phyloP scores from a whole-genome alignment of 2,113 vertebrate genomes.

The Solenodon paradoxus region DNA sequence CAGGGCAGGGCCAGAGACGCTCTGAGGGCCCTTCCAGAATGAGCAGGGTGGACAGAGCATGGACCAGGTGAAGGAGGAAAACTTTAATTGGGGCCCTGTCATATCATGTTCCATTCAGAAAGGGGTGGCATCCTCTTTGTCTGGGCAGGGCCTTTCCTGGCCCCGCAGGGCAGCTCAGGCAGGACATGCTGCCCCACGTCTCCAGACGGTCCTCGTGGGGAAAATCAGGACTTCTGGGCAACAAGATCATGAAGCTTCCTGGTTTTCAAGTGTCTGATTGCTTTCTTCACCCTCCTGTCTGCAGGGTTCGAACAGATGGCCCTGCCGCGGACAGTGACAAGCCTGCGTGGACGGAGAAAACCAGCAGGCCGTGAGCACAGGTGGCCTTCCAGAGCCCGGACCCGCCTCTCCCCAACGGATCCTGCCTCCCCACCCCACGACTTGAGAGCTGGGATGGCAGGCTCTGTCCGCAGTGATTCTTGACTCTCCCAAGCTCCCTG shows the following conservation, averaged over 20 bases:
- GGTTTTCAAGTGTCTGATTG: not conserved
- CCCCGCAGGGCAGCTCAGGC: too few relatives aligned
- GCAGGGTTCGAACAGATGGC: constrained; percentile 41
- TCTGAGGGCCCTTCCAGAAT: not conserved
- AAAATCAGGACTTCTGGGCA: not conserved
- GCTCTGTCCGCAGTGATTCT: not conserved
- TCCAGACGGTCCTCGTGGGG: not conserved
- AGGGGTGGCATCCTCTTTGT: not conserved
- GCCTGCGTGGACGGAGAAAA: not conserved
- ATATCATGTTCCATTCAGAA: not conserved
- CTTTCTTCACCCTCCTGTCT: not conserved
- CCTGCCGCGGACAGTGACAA: not conserved
- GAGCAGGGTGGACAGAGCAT: not conserved
- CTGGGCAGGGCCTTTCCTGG: not conserved
- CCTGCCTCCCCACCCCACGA: too few relatives aligned
- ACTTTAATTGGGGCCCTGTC: constrained; percentile 2
- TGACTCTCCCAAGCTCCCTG: not conserved
- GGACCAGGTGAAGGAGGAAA: not conserved
- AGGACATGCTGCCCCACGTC: not conserved
- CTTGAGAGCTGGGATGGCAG: not conserved
- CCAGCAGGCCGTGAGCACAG: accelerated
- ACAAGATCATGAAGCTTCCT: accelerated
- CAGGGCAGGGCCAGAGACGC: not conserved
- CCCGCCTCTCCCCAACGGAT: accelerated
- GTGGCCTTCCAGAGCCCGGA: accelerated